Evolutionary conservation across 2,888 invertebrate genomes (phyloP).

Genomic region (Prenolepis imparis): DNA sequence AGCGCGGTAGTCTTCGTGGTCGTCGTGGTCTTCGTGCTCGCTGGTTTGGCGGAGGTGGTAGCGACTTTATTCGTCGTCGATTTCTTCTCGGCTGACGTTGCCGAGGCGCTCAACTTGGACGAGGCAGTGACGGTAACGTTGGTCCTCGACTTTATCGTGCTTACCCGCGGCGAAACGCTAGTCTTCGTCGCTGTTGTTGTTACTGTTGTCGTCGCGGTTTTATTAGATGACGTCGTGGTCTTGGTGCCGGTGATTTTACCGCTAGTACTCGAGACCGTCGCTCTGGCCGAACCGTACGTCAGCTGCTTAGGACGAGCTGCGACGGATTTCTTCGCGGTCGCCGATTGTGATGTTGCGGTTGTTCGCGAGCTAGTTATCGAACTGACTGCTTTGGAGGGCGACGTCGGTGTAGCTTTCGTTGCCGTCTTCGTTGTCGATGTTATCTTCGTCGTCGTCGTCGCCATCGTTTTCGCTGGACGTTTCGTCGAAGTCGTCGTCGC

Average conservation of each 20-base stretch:
- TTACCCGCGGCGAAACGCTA: slow-evolving; percentile 59
- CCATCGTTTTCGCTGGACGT: slow-evolving; percentile 60
- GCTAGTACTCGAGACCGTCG: slow-evolving; percentile 58
- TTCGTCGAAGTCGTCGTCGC: slow-evolving; percentile 63
- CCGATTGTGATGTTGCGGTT: slow-evolving; percentile 40
- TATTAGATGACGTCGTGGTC: slow-evolving; percentile 59
- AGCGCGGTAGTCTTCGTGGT: slow-evolving; percentile 61
- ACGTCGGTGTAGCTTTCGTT: slow-evolving; percentile 77
- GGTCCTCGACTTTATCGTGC: slow-evolving; percentile 45
- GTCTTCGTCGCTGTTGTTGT: slow-evolving; percentile 59
- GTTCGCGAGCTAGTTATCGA: slow-evolving; percentile 64
- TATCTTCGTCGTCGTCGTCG: slow-evolving; percentile 62
- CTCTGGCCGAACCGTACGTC: slow-evolving; percentile 72
- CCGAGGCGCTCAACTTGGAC: slow-evolving; percentile 71
- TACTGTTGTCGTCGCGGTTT: slow-evolving; percentile 71
- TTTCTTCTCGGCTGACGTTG: slow-evolving; percentile 86
- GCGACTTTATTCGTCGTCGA: slow-evolving; percentile 86
- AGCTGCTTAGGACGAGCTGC: slow-evolving; percentile 76
- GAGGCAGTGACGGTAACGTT: slow-evolving; percentile 28
- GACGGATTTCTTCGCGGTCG: slow-evolving; percentile 63
- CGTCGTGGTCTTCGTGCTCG: slow-evolving; percentile 57
- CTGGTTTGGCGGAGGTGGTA: slow-evolving; percentile 59
- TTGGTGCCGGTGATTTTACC: slow-evolving; percentile 71
- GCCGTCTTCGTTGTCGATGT: slow-evolving; percentile 73
- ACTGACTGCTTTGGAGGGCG: slow-evolving; percentile 76